Base-by-base conservation (phyloP, 2,888 invertebrate genomes). In the Himalopsyche kuldschensis region DNA sequence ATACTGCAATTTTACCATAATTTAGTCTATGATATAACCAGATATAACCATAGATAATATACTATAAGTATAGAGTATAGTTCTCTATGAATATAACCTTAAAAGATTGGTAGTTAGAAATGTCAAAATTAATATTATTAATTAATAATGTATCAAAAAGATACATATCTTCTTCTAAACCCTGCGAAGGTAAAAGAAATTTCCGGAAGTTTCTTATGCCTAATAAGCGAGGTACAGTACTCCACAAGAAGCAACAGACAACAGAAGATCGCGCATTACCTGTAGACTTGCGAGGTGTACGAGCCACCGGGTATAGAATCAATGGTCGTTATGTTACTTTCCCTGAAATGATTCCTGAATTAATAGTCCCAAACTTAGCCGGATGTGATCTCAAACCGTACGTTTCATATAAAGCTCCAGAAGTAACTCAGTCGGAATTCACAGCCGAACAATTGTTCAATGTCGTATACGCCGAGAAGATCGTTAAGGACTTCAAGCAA, bases 331-430 rank as follows among this genome's bases (percentile, higher is more conserved):
- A 92, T 88, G 89, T 94, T 0, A 87, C 89, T 17, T 91, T 99
- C 4, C 95, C 96, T 0, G 98, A 99, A 92, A 97, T 95, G 95
- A 93, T 97, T 86, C 98, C 99, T 0, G 96, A 98, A 88, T 89
- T 99, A 20, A 94, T 99, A 82, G 98, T 99, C 2, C 99, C 99
- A 0, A 95, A 98, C 89, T 90, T 99, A 31, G 94, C 93, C 86
- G 94, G 92, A 87, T 99, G 95, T 88, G 91, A 95, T 90, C 90
- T 99, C 27, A 97, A 97, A 89, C 98, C 99, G 0, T 99, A 99
- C 88, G 99, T 99, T 0, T 97, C 98, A 0, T 99, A 99, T 89
- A 94, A 94, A 89, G 93, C 94, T 0, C 92, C 94, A 3, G 94
- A 96, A 83, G 94, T 98, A 0, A 89, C 92, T 15, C 97, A 97